Conservation (phyloP, 2,113 vertebrate species). For the Dolichotis patagonum region DNA sequence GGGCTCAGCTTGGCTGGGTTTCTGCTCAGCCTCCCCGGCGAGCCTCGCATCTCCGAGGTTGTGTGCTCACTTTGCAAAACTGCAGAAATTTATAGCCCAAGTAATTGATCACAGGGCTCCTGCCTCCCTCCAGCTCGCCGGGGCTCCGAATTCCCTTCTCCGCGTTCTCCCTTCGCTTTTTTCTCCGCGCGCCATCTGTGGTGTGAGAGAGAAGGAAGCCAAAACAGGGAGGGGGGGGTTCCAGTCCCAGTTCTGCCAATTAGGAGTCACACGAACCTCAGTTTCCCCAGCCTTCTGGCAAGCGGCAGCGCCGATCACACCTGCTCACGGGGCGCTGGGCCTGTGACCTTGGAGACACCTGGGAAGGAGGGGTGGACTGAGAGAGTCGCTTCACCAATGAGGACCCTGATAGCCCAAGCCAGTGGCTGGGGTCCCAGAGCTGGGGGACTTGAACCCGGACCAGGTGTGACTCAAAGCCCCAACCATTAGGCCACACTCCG, state of each 20-base stretch:
- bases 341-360: background rate
- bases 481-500: background rate
- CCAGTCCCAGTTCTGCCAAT: slow-evolving; percentile 70
- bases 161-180: slow-evolving; percentile 28
- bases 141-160: slow-evolving; percentile 71
- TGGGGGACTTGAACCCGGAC: background rate
- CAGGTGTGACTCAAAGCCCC: background rate
- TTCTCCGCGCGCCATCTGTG: slow-evolving; percentile 77
- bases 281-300: slow-evolving; percentile 66
- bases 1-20: background rate
- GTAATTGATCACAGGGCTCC: slow-evolving; percentile 75
- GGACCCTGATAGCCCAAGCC: background rate
- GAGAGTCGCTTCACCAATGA: background rate
- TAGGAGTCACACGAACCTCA: slow-evolving; percentile 73
- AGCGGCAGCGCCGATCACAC: background rate
- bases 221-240: slow-evolving; percentile 28
- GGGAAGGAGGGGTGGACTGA: background rate
- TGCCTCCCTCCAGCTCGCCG: slow-evolving; percentile 64
- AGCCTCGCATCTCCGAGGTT: background rate
- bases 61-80: slow-evolving; percentile 80
- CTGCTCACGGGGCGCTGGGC: background rate
- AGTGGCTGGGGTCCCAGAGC: background rate
- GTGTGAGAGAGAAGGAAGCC: slow-evolving; percentile 78
- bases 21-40: background rate
- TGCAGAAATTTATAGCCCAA: slow-evolving; percentile 80